phyloP scores from a whole-genome alignment of 2,113 vertebrate species.

The Sitta europaea region DNA sequence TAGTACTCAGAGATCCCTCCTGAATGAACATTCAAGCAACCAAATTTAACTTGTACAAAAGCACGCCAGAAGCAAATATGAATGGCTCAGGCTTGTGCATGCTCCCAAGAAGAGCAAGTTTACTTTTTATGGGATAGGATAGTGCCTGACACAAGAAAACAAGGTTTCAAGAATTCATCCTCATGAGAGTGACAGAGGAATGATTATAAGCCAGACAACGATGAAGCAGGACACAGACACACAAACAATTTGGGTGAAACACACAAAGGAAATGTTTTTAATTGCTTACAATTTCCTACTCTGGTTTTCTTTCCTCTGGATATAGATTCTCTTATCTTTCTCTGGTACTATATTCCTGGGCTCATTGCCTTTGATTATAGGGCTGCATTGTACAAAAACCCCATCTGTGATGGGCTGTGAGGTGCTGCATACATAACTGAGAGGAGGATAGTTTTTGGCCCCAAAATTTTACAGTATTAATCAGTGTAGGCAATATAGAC shows the following conservation, averaged over 20 bases:
- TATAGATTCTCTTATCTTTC: neutral
- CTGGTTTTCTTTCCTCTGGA: neutral
- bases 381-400: neutral
- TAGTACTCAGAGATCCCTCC: neutral
- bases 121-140: neutral
- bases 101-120: neutral
- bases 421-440: neutral
- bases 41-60: neutral
- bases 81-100: neutral
- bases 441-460: neutral
- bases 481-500: neutral
- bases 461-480: neutral
- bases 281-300: neutral
- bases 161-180: neutral
- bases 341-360: neutral
- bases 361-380: neutral
- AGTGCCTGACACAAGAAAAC: neutral
- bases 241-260: neutral
- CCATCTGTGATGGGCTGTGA: neutral
- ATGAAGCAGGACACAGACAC: neutral
- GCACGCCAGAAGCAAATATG: neutral
- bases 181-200: neutral
- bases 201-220: neutral
- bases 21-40: neutral
- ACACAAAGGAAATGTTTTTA: neutral